Evolutionary conservation across 2,888 invertebrate species (phyloP).

Genomic region (Mythimna vitellina): DNA sequence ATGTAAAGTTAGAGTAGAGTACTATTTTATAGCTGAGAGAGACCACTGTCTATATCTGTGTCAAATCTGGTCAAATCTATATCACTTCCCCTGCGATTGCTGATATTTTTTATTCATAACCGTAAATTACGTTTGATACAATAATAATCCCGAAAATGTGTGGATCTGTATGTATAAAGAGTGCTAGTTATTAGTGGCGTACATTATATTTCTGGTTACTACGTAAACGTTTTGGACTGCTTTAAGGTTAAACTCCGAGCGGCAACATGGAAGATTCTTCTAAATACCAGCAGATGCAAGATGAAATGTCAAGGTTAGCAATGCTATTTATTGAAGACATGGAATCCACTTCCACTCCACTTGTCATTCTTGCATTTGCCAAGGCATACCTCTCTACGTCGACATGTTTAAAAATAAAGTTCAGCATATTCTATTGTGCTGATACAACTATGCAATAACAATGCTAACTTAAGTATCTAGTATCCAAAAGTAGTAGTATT

Average conservation of each 20-base stretch:
- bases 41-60: too few relatives aligned
- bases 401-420: too few relatives aligned
- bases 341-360: neutral
- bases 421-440: too few relatives aligned
- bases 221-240: conserved; percentile 88
- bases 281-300: conserved; percentile 96
- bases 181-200: conserved; percentile 70
- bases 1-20: too few relatives aligned
- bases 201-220: conserved; percentile 76
- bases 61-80: too few relatives aligned
- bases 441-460: too few relatives aligned
- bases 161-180: conserved; percentile 79
- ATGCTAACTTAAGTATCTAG: too few relatives aligned
- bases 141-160: conserved; percentile 67
- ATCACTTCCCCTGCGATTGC: neutral
- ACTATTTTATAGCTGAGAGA: too few relatives aligned
- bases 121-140: neutral
- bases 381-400: neutral
- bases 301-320: conserved; percentile 96
- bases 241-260: conserved; percentile 83
- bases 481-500: too few relatives aligned
- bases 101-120: neutral
- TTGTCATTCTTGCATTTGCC: neutral
- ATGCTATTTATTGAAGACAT: neutral
- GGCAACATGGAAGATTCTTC: conserved; percentile 85